Conservation (phyloP, 2,113 vertebrate genomes). For the Ceyx margarethae region DNA sequence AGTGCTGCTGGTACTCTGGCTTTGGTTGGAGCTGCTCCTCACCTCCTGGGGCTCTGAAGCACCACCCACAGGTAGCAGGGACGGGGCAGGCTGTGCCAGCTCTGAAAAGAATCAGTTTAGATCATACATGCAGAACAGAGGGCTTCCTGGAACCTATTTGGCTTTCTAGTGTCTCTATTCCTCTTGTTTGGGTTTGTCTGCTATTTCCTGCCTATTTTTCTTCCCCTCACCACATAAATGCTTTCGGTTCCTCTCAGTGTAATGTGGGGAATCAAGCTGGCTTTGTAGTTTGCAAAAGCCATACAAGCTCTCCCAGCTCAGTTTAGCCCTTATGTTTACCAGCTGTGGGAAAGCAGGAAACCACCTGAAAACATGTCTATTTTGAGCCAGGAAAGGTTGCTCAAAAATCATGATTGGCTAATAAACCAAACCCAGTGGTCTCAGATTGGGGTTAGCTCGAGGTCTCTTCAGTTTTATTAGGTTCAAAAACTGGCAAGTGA, state of each 20-base stretch:
- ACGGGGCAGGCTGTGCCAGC: not conserved
- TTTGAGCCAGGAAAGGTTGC: not conserved
- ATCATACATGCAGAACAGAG: not conserved
- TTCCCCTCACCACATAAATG: not conserved
- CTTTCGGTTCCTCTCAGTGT: not conserved
- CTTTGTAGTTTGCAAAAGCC: not conserved
- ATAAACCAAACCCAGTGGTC: not conserved
- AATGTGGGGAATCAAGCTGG: not conserved
- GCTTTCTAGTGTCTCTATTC: not conserved
- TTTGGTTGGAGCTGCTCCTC: not conserved
- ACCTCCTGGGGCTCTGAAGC: not conserved
- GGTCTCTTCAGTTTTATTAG: not conserved
- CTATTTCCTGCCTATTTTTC: not conserved
- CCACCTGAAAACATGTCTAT: not conserved
- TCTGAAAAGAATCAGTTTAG: not conserved
- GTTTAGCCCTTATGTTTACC: not conserved
- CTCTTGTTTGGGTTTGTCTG: not conserved
- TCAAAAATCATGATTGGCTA: not conserved
- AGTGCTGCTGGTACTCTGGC: not conserved
- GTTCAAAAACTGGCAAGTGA: not conserved
- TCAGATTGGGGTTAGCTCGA: not conserved
- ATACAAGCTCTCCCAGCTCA: not conserved
- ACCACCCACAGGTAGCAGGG: not conserved
- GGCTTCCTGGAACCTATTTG: not conserved
- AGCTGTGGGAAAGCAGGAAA: not conserved